These are phyloP conservation scores for Onychomys arenicola DNA, from an alignment of 2,797 vertebrate species.

Conservation along the genomic window DNA sequence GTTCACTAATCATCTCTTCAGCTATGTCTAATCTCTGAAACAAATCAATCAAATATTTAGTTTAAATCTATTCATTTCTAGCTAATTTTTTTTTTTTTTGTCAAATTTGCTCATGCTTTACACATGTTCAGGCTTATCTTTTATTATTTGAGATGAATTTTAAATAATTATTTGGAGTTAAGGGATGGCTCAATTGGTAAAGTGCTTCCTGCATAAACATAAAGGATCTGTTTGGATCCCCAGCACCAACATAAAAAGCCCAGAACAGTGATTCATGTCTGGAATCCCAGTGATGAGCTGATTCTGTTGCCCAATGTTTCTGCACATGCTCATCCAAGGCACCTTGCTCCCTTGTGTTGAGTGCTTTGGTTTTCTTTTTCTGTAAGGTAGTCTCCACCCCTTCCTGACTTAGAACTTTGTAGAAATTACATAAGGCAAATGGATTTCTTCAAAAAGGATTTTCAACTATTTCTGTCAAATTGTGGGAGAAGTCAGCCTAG, in stretches of 20 bases:
- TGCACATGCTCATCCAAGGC: no score
- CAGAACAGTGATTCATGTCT: neutral
- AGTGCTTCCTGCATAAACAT: neutral
- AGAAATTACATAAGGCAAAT: neutral
- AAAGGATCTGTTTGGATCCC: neutral
- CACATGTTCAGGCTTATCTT: neutral
- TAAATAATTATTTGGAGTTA: neutral
- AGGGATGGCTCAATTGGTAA: neutral
- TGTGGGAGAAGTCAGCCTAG: neutral
- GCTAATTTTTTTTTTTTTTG: neutral
- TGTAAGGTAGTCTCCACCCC: neutral
- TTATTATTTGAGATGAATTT: slow-evolving; percentile 9
- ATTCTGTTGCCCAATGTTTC: neutral
- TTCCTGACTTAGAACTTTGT: neutral
- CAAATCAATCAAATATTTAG: neutral
- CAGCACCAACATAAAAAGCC: neutral
- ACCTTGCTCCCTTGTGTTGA: neutral
- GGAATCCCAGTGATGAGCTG: neutral
- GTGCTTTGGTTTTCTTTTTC: neutral
- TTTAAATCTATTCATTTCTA: neutral
- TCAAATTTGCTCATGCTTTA: neutral
- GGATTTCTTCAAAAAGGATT: neutral
- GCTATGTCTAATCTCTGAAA: neutral
- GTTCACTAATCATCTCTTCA: neutral
- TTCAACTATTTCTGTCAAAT: neutral